These are phyloP conservation scores for Maniola jurtina DNA, from an alignment of 1,140 invertebrate genomes.

Conservation along the genomic window DNA sequence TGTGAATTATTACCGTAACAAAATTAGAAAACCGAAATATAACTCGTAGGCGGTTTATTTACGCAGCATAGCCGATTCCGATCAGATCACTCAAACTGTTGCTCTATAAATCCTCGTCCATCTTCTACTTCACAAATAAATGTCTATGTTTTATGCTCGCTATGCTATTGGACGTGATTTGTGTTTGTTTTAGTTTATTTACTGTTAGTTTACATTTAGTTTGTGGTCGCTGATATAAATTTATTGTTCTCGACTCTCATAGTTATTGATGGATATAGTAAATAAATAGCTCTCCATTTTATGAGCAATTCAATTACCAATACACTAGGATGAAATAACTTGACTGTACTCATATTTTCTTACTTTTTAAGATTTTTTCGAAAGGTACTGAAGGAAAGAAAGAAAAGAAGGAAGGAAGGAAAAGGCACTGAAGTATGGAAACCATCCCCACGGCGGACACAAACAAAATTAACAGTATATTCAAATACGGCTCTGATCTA, in stretches of 20 bases:
- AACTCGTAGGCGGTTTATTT: constrained; percentile 45
- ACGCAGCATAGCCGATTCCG: constrained; percentile 44
- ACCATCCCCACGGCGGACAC: too few relatives aligned
- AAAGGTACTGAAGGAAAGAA: too few relatives aligned
- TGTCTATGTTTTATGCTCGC: constrained; percentile 33
- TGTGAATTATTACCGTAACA: constrained; percentile 8
- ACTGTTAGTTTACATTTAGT: constrained; percentile 28
- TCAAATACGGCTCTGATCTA: too few relatives aligned
- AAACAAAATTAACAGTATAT: too few relatives aligned
- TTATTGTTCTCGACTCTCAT: background rate
- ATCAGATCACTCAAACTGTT: constrained; percentile 33
- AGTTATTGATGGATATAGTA: constrained; percentile 1
- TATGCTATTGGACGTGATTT: constrained; percentile 39
- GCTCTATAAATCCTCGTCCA: constrained; percentile 44
- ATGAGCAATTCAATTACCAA: background rate
- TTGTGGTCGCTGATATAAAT: constrained; percentile 3
- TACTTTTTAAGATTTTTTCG: too few relatives aligned
- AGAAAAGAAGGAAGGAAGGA: too few relatives aligned
- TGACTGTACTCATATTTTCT: too few relatives aligned
- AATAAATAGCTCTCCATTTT: constrained; percentile 1
- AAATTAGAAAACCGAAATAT: constrained; percentile 37
- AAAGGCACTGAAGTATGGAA: too few relatives aligned
- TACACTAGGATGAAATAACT: too few relatives aligned
- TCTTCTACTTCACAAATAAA: constrained; percentile 42
- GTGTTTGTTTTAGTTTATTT: constrained; percentile 34